Percentiles rank a stretch among this genome's conserved stretches.
These are phyloP conservation scores for Isaurus tuberculatus DNA, from an alignment of 92 coral and sea anemone genomes.

Conservation along the genomic window DNA sequence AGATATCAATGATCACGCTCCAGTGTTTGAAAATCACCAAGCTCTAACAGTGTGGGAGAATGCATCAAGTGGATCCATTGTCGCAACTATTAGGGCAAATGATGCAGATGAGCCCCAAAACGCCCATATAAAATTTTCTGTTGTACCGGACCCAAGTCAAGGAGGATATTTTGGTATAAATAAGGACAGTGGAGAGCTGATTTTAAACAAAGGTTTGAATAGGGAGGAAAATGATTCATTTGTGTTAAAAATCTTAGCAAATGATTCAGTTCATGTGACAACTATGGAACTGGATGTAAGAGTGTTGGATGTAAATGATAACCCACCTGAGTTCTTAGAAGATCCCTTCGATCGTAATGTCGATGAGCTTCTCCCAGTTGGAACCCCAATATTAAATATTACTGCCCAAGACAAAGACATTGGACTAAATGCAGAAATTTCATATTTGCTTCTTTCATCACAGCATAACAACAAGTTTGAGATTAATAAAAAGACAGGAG, in stretches of 20 bases:
- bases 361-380: constrained; percentile 68
- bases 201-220: constrained; percentile 65
- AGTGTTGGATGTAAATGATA: constrained; percentile 86
- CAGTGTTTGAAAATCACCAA: constrained; percentile 69
- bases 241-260: constrained; percentile 67
- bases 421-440: constrained; percentile 81
- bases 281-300: constrained; percentile 60
- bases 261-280: constrained; percentile 73
- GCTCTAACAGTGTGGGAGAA: constrained; percentile 77
- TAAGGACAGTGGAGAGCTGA: constrained; percentile 68
- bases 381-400: constrained; percentile 74
- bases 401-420: constrained; percentile 84
- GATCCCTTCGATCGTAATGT: constrained; percentile 55
- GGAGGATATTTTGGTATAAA: constrained; percentile 67
- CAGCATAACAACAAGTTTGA: constrained; percentile 71
- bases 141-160: constrained; percentile 62
- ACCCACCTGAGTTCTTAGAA: constrained; percentile 77
- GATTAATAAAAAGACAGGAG: constrained; percentile 76
- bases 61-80: constrained; percentile 64
- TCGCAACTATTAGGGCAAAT: constrained; percentile 65
- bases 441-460: constrained; percentile 74
- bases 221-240: constrained; percentile 72
- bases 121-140: constrained; percentile 64
- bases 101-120: constrained; percentile 71
- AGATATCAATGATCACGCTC: constrained; percentile 89